These are phyloP conservation scores for Poicephalus meyeri DNA, from an alignment of 2,113 vertebrate species.

Conservation along the genomic window DNA sequence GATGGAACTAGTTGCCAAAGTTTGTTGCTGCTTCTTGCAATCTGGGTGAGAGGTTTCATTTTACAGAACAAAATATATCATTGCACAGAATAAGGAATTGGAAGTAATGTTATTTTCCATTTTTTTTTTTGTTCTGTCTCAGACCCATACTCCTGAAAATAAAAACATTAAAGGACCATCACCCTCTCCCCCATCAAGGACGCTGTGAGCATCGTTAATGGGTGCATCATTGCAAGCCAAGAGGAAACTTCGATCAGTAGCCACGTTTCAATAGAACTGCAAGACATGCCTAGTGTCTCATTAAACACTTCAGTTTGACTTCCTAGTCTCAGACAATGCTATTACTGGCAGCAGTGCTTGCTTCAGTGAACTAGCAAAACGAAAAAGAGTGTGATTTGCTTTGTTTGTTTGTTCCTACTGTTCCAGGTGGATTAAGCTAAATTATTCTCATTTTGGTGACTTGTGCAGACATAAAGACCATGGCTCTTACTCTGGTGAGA, in stretches of 20 bases:
- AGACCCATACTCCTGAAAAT: background rate
- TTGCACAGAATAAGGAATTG: background rate
- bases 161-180: background rate
- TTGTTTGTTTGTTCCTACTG: background rate
- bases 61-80: background rate
- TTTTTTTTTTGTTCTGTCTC: background rate
- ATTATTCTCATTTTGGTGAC: background rate
- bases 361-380: background rate
- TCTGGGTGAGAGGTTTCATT: background rate
- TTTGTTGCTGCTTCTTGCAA: background rate
- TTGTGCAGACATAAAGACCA: background rate
- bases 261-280: background rate
- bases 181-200: background rate
- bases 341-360: background rate
- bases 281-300: background rate
- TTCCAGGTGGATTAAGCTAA: slow-evolving; percentile 12
- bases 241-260: background rate
- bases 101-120: background rate
- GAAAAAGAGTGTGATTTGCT: accelerated
- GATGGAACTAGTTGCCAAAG: background rate
- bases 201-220: background rate
- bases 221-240: accelerated
- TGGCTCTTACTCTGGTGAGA: background rate
- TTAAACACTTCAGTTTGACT: background rate
- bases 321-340: background rate